phyloP scores from a whole-genome alignment of 2,888 invertebrate genomes.

The Lasius platythorax region DNA sequence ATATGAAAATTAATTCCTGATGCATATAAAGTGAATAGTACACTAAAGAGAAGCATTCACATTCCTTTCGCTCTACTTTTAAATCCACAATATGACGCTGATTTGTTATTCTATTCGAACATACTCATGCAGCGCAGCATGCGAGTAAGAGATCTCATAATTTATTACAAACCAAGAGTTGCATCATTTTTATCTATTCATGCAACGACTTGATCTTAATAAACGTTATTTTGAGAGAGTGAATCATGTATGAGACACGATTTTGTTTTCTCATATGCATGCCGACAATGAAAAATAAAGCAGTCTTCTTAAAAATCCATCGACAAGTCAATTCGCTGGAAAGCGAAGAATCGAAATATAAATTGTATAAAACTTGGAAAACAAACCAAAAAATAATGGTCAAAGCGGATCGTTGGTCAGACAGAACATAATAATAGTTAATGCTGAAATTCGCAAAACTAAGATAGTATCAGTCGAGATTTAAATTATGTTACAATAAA shows the following conservation, averaged over 20 bases:
- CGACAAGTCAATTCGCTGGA: background rate
- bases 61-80: constrained; percentile 23
- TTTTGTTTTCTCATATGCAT: constrained; percentile 25
- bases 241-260: constrained; percentile 5
- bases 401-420: background rate
- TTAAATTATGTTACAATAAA: background rate
- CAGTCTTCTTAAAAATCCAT: constrained; percentile 11
- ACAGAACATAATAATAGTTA: background rate
- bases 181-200: constrained; percentile 29
- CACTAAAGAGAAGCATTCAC: background rate
- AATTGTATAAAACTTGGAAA: constrained; percentile 23
- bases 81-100: background rate
- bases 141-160: constrained; percentile 51
- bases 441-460: background rate
- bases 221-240: background rate
- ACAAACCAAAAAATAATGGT: background rate
- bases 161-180: constrained; percentile 21
- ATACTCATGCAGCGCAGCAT: constrained; percentile 52
- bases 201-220: constrained; percentile 25
- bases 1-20: background rate
- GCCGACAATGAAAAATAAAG: constrained; percentile 16
- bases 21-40: background rate
- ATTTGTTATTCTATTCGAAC: constrained; percentile 38
- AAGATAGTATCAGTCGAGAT: background rate
- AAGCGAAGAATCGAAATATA: constrained; percentile 6